Conservation (phyloP, 2,797 vertebrate species). For the Lithobates pipiens region DNA sequence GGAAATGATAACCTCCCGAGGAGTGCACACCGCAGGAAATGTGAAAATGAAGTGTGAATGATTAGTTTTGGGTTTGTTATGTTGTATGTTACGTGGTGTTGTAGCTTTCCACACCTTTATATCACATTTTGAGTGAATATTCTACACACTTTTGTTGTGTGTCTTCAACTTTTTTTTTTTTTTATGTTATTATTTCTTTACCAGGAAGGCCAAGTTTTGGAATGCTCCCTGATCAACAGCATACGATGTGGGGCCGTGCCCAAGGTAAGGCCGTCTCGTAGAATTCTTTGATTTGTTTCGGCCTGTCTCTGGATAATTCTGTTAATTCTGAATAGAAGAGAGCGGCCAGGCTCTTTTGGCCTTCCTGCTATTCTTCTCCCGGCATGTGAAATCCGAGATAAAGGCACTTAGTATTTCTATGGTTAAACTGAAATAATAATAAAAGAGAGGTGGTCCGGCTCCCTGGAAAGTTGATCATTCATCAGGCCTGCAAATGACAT, state of each 20-base stretch:
- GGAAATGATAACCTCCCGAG: no score
- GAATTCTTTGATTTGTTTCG: conserved; percentile 4
- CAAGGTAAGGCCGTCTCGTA: conserved; percentile 79
- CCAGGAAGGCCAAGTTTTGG: conserved; percentile 96
- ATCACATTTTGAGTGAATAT: no score
- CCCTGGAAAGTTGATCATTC: conserved; percentile 24
- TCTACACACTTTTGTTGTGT: background rate
- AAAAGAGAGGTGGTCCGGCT: background rate
- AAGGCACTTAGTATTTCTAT: background rate
- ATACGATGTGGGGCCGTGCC: conserved; percentile 88
- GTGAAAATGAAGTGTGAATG: no score
- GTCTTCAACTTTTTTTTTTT: background rate
- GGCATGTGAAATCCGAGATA: conserved; percentile 9
- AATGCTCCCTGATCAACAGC: conserved; percentile 98
- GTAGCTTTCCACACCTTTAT: no score
- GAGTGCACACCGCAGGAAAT: no score
- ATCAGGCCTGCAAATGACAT: conserved; percentile 38
- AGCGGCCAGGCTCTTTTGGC: background rate
- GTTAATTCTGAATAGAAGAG: background rate
- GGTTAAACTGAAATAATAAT: conserved; percentile 7
- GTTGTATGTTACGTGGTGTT: no score
- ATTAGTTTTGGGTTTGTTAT: no score
- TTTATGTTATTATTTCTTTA: conserved; percentile 57
- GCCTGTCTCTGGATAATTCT: background rate
- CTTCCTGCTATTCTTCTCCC: conserved; percentile 5